Evolutionary conservation across 2,797 vertebrate genomes (phyloP), one percentile per base, ranked within the genome.

Genomic region (Enteromius anoplus): DNA sequence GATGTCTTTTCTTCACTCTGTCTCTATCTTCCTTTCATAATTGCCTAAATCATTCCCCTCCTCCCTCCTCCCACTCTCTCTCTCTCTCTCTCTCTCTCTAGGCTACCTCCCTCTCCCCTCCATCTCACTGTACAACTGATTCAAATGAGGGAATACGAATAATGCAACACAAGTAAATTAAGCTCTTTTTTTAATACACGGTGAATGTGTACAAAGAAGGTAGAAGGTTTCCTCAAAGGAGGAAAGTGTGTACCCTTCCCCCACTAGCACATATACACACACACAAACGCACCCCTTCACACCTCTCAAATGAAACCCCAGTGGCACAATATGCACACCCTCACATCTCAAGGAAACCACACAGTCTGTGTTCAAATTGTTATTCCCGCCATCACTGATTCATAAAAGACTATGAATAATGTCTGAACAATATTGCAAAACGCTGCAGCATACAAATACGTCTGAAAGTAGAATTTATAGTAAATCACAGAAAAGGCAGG

Each of bases 1-100:
- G 37, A 60, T 45, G 76, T 85, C 80, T 78, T 47, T 80, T 70
- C 75, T 55, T 81, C 77, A 58, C 77, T 64, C 55, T 82, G 65
- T 72, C 66, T 58, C 66, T 64, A 71, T 75, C 71, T 82, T 64
- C 75, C 58, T 85, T 47, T 75, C 47, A 84, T 66, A 85, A 62
- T 40, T 78, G 8, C 75, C 76, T 66, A 34, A 78, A 82, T 68
- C 76, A 29, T 80, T 62, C 37, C 8, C 78, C 47, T 69, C 15
- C 68, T 80, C 87, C 85, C 85, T 64, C 62, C 62, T 85, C 90
- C 88, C 85, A 1, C 17, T 87, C 69, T 81, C 87, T 42, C 72
- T 69, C 78, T 53, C 81, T 49, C 75, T 65, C 21, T 9, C 73
- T 60, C 45, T 47, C 45, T 47, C 45, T 6, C 32, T 84, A 42